Percentiles rank a stretch among this genome's conserved stretches.
Conservation (phyloP, 2,888 invertebrate species). For the Pollenia labialis region DNA sequence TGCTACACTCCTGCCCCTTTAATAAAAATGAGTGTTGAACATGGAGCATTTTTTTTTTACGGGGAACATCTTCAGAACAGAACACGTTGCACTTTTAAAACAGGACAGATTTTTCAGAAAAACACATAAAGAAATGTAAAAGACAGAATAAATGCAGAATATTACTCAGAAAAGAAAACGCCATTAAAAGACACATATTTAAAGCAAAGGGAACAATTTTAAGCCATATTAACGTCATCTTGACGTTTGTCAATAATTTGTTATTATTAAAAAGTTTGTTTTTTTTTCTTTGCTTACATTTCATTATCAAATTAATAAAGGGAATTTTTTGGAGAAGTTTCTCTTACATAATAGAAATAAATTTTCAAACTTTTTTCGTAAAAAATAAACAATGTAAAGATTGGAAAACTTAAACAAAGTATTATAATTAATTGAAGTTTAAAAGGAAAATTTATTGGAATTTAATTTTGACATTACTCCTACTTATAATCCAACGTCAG, state of each 20-base stretch:
- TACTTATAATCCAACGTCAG: background rate
- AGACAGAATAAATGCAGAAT: too few relatives aligned
- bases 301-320: constrained; percentile 22
- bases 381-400: background rate
- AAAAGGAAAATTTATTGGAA: background rate
- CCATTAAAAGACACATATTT: background rate
- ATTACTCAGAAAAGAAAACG: too few relatives aligned
- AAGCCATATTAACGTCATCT: background rate
- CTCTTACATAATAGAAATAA: constrained; percentile 22
- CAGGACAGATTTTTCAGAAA: too few relatives aligned
- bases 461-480: background rate
- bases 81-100: too few relatives aligned
- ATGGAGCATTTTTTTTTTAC: too few relatives aligned
- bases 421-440: too few relatives aligned
- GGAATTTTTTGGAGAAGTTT: background rate
- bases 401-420: background rate
- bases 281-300: background rate
- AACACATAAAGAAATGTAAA: too few relatives aligned
- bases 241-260: background rate
- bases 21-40: too few relatives aligned
- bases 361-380: constrained; percentile 5
- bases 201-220: background rate
- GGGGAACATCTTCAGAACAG: too few relatives aligned
- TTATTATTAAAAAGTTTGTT: background rate
- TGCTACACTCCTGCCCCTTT: too few relatives aligned